Evolutionary conservation across 2,797 vertebrate species (phyloP), one percentile per base, ranked within the genome.

Genomic region (Myotis myotis): DNA sequence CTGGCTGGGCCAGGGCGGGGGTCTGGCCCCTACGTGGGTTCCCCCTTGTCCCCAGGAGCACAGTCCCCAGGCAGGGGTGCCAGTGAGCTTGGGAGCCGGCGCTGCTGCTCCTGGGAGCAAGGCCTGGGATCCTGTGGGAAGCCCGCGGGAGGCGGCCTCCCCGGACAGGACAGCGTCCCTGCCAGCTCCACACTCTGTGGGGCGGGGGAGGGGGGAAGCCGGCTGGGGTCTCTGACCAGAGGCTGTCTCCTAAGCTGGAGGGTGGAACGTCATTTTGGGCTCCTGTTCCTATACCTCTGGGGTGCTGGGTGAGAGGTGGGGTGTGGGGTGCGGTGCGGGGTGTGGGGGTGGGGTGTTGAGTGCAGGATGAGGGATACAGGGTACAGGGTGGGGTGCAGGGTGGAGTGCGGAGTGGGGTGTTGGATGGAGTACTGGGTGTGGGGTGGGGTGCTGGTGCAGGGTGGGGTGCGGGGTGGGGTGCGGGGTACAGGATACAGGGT

Each of bases 111-210:
- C 66, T 38, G 9, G 9, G 51, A 57, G 36, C 62, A 7, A 2
- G 2, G n/a, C 38, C 60, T 57, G 19, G 36, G 16, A 16, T 28
- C 41, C 57, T 2, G 23, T 28, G 41, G 62, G 80, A 62, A 28
- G 38, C 20, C 33, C 25, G 44, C n/a, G 64, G 74, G 76, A 71
- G 53, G 49, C 57, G 41, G 51, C 25, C 49, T 70, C 49, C 15
- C 53, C 57, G 41, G 41, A 41, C 41, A 36, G 3, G n/a, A 78
- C 30, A 55, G 66, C 33, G 4, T 88, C 83, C 41, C 28, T 17
- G 33, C 30, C 87, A 0, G 0, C 1, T 82, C 38, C 0, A 22
- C 38, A 75, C 30, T 81, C 49, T 2, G 0, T 0, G 25, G 66
- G 57, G 49, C 49, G 12, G 0, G 0, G 15, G 22, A 10, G 86